Conservation (phyloP, 2,888 invertebrate species). For the Epirrita christyi region DNA sequence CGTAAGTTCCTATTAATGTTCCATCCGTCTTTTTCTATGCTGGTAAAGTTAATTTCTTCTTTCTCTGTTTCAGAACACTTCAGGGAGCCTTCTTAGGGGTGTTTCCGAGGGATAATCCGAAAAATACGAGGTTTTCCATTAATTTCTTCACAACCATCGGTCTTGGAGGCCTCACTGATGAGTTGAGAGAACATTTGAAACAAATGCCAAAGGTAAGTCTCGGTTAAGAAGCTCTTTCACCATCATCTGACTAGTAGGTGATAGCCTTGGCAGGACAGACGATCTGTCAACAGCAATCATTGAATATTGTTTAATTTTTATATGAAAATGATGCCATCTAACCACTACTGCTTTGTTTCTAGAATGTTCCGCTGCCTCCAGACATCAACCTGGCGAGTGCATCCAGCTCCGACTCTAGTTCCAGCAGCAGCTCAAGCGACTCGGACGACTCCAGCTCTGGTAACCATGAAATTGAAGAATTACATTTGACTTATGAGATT, state of each 20-base stretch:
- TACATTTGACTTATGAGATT: too few species aligned
- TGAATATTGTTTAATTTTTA: too few species aligned
- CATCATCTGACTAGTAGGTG: too few species aligned
- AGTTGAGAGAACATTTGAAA: slow-evolving; percentile 94
- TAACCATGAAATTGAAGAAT: slow-evolving; percentile 36
- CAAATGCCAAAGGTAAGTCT: slow-evolving; percentile 86
- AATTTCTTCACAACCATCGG: slow-evolving; percentile 99
- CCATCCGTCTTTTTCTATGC: slow-evolving; percentile 22
- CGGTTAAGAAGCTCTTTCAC: too few species aligned
- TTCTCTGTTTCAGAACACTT: slow-evolving; percentile 88
- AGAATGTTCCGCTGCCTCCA: slow-evolving; percentile 72
- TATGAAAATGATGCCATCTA: too few species aligned
- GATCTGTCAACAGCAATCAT: too few species aligned
- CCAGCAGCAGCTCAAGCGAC: slow-evolving; percentile 63
- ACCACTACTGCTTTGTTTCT: too few species aligned
- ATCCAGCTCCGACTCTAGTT: slow-evolving; percentile 68
- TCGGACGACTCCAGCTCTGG: slow-evolving; percentile 53
- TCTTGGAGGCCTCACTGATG: slow-evolving; percentile 97
- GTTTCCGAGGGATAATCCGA: slow-evolving; percentile 97
- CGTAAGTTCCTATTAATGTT: slow-evolving; percentile 84
- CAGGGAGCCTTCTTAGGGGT: slow-evolving; percentile 94
- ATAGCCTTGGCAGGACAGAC: too few species aligned
- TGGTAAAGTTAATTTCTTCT: slow-evolving; percentile 16
- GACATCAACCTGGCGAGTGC: slow-evolving; percentile 70
- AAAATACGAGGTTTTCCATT: slow-evolving; percentile 98